Percentiles rank a stretch among this genome's conserved stretches.
These are phyloP conservation scores for Dicaeum eximium DNA, from an alignment of 2,113 vertebrate genomes.

Conservation along the genomic window DNA sequence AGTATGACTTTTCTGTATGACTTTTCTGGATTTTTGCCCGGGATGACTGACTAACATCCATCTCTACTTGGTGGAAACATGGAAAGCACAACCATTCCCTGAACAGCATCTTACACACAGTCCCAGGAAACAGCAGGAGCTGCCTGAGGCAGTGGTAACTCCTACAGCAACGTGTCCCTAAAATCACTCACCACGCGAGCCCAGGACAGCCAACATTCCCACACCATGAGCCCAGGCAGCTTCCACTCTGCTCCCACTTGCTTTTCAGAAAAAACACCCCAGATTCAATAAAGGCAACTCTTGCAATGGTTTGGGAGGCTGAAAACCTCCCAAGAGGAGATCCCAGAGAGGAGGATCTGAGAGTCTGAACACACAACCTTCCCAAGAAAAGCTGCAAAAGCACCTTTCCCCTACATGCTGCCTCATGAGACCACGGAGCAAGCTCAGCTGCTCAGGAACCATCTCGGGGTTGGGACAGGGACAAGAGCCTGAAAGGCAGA, in stretches of 20 bases:
- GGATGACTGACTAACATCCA: background rate
- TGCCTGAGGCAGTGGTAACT: background rate
- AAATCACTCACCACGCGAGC: rapidly evolving
- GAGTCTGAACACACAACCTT: background rate
- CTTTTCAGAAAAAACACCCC: background rate
- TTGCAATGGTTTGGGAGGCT: background rate
- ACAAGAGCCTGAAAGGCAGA: background rate
- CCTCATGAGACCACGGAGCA: rapidly evolving
- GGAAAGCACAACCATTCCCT: background rate
- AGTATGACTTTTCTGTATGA: background rate
- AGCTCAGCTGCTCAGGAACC: background rate
- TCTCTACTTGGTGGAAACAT: background rate
- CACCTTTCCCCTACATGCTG: rapidly evolving
- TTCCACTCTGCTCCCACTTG: rapidly evolving
- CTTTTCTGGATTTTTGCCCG: background rate
- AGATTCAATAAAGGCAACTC: background rate
- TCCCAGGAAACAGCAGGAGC: background rate
- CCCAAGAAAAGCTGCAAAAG: background rate
- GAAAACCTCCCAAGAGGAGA: too few species aligned
- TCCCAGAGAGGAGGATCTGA: background rate
- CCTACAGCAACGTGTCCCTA: background rate
- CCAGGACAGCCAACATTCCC: background rate
- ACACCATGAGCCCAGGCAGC: background rate
- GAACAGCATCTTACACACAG: background rate
- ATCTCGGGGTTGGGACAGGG: background rate